Base-by-base conservation (phyloP, 1,140 invertebrate species). In the Nasonia vitripennis region DNA sequence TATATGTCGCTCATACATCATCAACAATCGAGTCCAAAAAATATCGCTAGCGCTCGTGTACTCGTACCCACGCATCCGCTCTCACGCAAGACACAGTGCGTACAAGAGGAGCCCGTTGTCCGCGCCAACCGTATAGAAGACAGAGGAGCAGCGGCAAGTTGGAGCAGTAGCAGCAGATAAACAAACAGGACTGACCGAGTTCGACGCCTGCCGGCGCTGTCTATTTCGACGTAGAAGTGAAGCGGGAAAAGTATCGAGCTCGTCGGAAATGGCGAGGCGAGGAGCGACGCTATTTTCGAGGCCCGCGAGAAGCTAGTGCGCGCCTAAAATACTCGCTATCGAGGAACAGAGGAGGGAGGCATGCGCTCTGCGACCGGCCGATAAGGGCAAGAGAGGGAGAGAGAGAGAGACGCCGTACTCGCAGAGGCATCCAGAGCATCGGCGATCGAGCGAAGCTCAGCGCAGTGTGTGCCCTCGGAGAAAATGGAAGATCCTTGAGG, bases 401-500 rank as follows among this genome's bases (percentile, higher is more conserved):
- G 70, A 31, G 73, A 17, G 12, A 45, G 73, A 37, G 7, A 31
- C 11, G 37, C 27, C 2, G 37, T 0, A n/a, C 70, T 31, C 20
- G 11, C n/a, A 12, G 70, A 71, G 70, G 68, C 2, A 71, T 20
- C 4, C 20, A 11, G 68, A 37, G 34, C 34, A 37, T 3, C 34
- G 34, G 41, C 41, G 41, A 62, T 62, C 20, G 55, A n/a, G 55
- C 20, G 55, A 62, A 62, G 55, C 12, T 14, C 48, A 51, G 48
- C 12, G 12, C 12, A 12, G 51, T 5, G 12, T 5, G 68, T n/a
- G 4, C 7, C 31, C 2, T 20, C 7, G 23, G 17, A 34, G 48
- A 84, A 68, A 70, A 84, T 84, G 83, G 83, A 84, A 31, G 83
- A 84, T 78, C 75, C 83, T 71, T 84, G 75, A 84, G 68, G 20